phyloP scores from a whole-genome alignment of 1,140 invertebrate genomes.

The Achatina immaculata region DNA sequence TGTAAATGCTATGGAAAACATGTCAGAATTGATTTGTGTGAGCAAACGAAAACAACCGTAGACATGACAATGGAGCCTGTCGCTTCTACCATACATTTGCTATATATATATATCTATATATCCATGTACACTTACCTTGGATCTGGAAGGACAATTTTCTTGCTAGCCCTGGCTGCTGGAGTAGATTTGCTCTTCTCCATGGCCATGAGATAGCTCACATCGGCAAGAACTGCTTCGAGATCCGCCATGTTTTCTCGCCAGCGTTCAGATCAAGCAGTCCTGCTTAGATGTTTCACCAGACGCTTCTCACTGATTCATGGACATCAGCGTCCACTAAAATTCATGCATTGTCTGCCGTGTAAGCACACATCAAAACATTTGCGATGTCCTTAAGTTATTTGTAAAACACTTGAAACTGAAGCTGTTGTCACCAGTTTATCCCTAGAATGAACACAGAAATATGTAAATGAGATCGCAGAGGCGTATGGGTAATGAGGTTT shows the following conservation, averaged over 20 bases:
- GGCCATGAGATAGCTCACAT: constrained; percentile 99
- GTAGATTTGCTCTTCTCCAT: constrained; percentile 99
- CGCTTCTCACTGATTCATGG: neutral
- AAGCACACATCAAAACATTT: constrained; percentile 8
- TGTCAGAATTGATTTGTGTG: too few species aligned
- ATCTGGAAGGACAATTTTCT: constrained; percentile 98
- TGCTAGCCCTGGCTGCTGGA: constrained; percentile 98
- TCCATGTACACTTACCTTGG: constrained; percentile 88
- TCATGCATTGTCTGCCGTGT: neutral
- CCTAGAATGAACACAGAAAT: neutral
- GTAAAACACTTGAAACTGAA: neutral
- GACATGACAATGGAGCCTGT: too few species aligned
- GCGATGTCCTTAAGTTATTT: neutral
- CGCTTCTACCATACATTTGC: too few species aligned
- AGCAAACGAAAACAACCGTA: constrained; percentile 5
- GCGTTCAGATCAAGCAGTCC: constrained; percentile 42
- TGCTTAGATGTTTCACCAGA: neutral
- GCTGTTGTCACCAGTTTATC: neutral
- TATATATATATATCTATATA: too few species aligned
- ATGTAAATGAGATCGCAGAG: constrained; percentile 47
- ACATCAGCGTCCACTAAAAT: constrained; percentile 15
- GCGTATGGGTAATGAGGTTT: constrained; percentile 47
- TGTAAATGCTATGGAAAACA: too few species aligned
- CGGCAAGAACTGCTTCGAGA: constrained; percentile 98
- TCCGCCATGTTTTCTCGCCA: constrained; percentile 87